A percentile compares a stretch with the other conserved stretches of the same genome.
Evolutionary conservation across 2,888 invertebrate species (phyloP).

Genomic region (Epirrita christyi): DNA sequence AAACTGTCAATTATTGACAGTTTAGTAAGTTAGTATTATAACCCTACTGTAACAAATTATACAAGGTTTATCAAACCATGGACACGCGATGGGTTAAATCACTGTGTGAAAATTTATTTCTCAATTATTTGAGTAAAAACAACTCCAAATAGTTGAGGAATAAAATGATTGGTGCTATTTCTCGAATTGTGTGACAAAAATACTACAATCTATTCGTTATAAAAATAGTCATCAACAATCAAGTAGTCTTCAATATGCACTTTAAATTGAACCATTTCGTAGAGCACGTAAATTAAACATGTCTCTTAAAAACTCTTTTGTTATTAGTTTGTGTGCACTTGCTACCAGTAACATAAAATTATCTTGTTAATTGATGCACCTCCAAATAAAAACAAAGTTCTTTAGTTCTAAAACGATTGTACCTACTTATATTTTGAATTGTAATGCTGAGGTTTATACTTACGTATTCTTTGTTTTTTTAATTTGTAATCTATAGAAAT

Average conservation of each 20-base stretch:
- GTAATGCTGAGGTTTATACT: background rate
- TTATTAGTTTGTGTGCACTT: no score
- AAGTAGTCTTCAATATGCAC: background rate
- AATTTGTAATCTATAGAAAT: background rate
- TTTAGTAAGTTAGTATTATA: no score
- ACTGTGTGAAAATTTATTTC: slow-evolving; percentile 3
- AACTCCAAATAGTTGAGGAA: background rate
- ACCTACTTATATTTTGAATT: background rate
- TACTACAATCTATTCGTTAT: background rate
- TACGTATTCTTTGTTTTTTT: background rate
- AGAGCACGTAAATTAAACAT: background rate
- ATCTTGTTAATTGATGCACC: no score
- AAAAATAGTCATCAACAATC: background rate
- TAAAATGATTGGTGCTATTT: background rate
- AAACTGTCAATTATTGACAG: background rate
- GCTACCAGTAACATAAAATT: no score
- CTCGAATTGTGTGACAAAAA: background rate
- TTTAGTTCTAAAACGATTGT: background rate
- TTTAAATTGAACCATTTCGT: background rate
- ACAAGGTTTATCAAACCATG: slow-evolving; percentile 1
- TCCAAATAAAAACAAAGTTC: background rate
- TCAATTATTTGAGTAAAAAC: no score
- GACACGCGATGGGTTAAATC: slow-evolving; percentile 12
- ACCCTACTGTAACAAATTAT: background rate
- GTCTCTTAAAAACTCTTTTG: no score